phyloP scores from a whole-genome alignment of 2,113 vertebrate species.

The Odocoileus virginianus region DNA sequence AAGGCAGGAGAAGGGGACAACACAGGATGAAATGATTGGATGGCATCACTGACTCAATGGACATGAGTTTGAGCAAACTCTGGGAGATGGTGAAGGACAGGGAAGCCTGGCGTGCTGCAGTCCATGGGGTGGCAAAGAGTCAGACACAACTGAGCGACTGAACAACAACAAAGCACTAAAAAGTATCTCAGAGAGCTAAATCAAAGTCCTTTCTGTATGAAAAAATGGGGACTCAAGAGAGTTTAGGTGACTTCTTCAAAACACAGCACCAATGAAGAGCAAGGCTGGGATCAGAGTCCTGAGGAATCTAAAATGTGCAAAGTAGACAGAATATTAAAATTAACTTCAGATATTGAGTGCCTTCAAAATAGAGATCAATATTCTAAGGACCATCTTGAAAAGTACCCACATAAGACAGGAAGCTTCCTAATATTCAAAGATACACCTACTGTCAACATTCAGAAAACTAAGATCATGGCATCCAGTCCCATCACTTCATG shows the following conservation, averaged over 20 bases:
- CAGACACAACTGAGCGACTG: background rate
- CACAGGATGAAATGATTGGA: background rate
- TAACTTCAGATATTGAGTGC: conserved; percentile 21
- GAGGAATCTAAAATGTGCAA: conserved; percentile 34
- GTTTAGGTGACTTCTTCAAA: background rate
- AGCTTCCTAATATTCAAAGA: background rate
- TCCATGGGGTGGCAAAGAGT: background rate
- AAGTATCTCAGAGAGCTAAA: background rate
- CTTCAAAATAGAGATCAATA: background rate
- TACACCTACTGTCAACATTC: background rate
- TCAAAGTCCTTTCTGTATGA: background rate
- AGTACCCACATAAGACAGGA: background rate
- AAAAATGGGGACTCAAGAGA: background rate
- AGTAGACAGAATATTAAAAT: conserved; percentile 15
- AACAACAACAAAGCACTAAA: background rate
- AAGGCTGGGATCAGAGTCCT: no score
- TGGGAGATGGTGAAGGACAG: background rate
- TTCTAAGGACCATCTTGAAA: background rate
- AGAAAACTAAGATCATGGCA: no score
- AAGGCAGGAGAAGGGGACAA: background rate
- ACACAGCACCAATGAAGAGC: background rate
- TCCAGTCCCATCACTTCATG: no score
- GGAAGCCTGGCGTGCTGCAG: background rate
- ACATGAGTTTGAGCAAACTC: background rate
- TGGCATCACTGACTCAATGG: background rate